Conservation (phyloP, 2,113 vertebrate genomes). For the Regulus satrapa region DNA sequence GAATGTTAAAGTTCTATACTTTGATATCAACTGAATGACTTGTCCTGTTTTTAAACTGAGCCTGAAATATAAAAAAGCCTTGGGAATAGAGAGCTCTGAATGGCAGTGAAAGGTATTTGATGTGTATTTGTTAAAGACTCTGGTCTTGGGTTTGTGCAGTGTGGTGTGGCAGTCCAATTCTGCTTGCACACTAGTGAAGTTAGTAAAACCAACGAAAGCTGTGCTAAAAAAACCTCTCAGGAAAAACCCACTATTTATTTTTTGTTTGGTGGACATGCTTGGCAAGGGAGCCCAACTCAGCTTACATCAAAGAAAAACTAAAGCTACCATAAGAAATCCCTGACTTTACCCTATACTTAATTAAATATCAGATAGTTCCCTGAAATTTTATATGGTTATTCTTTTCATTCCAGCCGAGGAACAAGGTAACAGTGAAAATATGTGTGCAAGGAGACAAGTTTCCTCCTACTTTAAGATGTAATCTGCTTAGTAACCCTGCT, state of each 20-base stretch:
- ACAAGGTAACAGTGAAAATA: not conserved
- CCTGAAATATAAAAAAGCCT: not conserved
- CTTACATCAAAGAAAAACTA: not conserved
- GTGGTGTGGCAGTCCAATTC: not conserved
- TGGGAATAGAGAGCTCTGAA: not conserved
- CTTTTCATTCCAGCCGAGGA: not conserved
- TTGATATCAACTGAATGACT: not conserved
- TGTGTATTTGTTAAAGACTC: not conserved
- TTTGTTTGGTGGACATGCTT: not conserved
- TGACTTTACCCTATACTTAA: not conserved
- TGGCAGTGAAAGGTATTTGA: not conserved
- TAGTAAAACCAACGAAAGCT: not conserved
- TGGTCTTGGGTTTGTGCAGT: not conserved
- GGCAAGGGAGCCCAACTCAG: not conserved
- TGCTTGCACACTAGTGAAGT: not conserved
- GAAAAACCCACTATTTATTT: not conserved
- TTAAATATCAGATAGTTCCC: not conserved
- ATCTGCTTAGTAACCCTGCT: not conserved
- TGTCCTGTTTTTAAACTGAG: not conserved
- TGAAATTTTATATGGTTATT: not conserved
- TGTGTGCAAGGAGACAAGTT: not conserved
- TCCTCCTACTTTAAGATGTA: not conserved
- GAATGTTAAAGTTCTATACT: not conserved
- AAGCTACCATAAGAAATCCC: not conserved
- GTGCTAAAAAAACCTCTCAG: not conserved